These are phyloP conservation scores for Stegophylla sp. DNA, from an alignment of 2,888 invertebrate genomes.

Conservation along the genomic window DNA sequence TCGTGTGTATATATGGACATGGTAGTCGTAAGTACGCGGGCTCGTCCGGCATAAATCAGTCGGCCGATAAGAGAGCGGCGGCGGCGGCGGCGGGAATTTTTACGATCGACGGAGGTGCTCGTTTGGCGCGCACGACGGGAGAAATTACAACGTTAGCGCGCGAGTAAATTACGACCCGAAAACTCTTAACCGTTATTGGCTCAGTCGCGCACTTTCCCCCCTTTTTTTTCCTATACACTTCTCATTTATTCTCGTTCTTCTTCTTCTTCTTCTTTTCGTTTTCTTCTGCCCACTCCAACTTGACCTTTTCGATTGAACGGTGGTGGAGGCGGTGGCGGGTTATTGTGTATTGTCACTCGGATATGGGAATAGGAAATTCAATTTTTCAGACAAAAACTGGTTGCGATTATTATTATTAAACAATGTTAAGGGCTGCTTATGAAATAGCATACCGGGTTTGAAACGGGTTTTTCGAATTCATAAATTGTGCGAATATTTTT, in stretches of 20 bases:
- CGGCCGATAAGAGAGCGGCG: constrained; percentile 20
- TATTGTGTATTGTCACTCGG: no score
- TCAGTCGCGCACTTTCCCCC: not conserved
- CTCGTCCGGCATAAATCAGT: constrained; percentile 48
- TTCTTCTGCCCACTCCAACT: not conserved
- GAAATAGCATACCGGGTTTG: no score
- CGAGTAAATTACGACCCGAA: constrained; percentile 48
- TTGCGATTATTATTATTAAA: no score
- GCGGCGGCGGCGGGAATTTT: constrained; percentile 40
- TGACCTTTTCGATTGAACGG: not conserved
- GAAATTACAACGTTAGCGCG: constrained; percentile 12
- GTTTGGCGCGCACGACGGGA: not conserved
- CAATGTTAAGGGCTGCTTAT: no score
- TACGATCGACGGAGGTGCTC: constrained; percentile 35
- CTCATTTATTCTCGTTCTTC: not conserved
- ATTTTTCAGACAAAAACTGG: no score
- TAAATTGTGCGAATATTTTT: no score
- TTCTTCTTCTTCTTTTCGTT: not conserved
- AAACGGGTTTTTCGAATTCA: no score
- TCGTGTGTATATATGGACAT: not conserved
- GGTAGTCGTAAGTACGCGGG: not conserved
- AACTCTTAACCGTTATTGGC: constrained; percentile 49
- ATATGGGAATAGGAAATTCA: no score
- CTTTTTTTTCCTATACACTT: constrained; percentile 23
- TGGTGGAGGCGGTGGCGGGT: not conserved